Evolutionary conservation across 2,797 vertebrate species (phyloP).

Genomic region (Ciconia nigra): DNA sequence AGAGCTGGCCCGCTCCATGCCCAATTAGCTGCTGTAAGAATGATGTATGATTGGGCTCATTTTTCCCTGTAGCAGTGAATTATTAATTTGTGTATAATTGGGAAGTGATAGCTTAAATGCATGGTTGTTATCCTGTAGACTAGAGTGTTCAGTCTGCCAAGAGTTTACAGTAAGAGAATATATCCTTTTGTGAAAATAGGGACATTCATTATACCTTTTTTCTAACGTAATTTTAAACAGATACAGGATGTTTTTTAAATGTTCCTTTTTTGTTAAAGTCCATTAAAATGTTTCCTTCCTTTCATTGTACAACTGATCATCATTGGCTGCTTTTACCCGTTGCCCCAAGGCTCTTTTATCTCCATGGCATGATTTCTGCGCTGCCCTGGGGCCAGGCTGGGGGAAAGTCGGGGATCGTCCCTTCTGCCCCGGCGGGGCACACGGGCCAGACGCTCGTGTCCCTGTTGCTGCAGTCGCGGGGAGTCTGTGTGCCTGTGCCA

Average conservation of each 20-base stretch:
- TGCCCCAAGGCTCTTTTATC: neutral
- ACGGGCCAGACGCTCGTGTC: neutral
- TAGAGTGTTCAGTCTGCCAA: neutral
- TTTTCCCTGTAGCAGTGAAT: neutral
- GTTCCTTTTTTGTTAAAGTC: neutral
- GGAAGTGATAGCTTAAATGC: neutral
- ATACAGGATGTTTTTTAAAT: neutral
- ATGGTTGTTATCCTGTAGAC: neutral
- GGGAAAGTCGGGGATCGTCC: neutral
- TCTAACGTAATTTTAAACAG: neutral
- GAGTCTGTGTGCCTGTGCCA: neutral
- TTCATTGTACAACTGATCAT: neutral
- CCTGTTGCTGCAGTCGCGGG: neutral
- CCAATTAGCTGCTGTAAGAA: neutral
- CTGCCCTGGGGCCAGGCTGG: neutral
- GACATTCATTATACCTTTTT: neutral
- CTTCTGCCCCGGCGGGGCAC: neutral
- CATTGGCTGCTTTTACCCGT: neutral
- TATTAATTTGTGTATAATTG: constrained; percentile 22
- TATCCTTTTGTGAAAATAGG: neutral
- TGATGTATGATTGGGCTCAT: neutral
- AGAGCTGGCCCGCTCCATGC: constrained; percentile 72
- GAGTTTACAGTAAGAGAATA: neutral
- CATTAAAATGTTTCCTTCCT: neutral
- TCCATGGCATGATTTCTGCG: accelerated